Evolutionary conservation across 1,140 invertebrate species (phyloP).

Genomic region (Samia ricini): DNA sequence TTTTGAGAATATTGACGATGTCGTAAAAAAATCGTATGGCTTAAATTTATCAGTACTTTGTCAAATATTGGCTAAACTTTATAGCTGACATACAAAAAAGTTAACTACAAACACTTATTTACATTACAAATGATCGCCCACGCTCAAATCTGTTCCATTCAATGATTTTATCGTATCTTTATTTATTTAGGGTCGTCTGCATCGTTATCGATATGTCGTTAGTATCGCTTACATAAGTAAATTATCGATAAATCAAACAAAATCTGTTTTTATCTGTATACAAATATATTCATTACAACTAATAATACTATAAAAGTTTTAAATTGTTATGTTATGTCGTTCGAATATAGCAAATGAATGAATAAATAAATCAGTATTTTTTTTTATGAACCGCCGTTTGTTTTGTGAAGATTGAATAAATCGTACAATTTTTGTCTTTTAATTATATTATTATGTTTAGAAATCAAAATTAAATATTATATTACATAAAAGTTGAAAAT

Average conservation of each 20-base stretch:
- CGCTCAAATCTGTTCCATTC: constrained; percentile 28
- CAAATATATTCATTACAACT: neutral
- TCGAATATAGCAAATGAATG: no score
- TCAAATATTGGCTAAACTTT: constrained; percentile 15
- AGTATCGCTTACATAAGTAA: constrained; percentile 35
- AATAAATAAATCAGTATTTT: neutral
- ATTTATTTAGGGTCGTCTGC: constrained; percentile 37
- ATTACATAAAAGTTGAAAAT: no score
- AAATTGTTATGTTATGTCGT: neutral
- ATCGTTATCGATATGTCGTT: constrained; percentile 34
- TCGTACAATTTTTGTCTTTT: no score
- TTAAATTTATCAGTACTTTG: neutral
- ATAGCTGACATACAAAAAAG: constrained; percentile 14
- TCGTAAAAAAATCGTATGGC: neutral
- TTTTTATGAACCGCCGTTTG: no score
- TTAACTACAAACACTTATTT: constrained; percentile 15
- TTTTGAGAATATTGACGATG: neutral
- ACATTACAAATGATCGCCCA: constrained; percentile 34
- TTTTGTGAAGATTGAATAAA: no score
- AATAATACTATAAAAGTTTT: neutral
- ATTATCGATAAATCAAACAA: constrained; percentile 38
- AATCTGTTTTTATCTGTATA: constrained; percentile 5
- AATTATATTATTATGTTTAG: no score
- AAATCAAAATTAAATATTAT: no score
- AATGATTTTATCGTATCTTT: constrained; percentile 38